Evolutionary conservation across 2,113 vertebrate species (phyloP).

Genomic region (Sterna hirundo): DNA sequence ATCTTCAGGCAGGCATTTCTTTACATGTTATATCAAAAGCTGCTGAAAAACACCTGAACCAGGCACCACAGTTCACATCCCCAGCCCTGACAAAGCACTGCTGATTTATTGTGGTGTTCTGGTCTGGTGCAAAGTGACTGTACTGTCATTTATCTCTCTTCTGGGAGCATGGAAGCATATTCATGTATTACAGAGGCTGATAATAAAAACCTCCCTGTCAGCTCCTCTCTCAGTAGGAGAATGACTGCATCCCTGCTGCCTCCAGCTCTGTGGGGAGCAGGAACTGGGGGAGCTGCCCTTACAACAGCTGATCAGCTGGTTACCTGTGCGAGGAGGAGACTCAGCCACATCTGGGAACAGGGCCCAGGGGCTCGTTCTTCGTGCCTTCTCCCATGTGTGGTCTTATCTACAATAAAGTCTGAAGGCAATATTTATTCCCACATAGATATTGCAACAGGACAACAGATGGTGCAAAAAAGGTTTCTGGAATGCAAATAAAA

Average conservation of each 20-base stretch:
- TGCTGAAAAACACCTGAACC: slow-evolving; percentile 2
- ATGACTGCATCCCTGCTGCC: not conserved
- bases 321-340: not conserved
- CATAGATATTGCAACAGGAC: not conserved
- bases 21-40: not conserved
- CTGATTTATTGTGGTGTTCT: not conserved
- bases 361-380: not conserved
- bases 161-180: not conserved
- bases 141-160: not conserved
- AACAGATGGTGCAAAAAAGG: not conserved
- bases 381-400: not conserved
- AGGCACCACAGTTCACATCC: not conserved
- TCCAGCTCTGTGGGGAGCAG: not conserved
- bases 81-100: not conserved
- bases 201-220: not conserved
- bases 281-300: not conserved
- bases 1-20: not conserved
- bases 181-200: not conserved
- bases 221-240: not conserved
- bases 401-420: not conserved
- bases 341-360: not conserved
- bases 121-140: not conserved
- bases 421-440: not conserved
- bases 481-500: not conserved
- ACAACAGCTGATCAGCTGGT: not conserved